These are phyloP conservation scores for Hestina assimilis DNA, from an alignment of 1,140 invertebrate species.

Conservation along the genomic window DNA sequence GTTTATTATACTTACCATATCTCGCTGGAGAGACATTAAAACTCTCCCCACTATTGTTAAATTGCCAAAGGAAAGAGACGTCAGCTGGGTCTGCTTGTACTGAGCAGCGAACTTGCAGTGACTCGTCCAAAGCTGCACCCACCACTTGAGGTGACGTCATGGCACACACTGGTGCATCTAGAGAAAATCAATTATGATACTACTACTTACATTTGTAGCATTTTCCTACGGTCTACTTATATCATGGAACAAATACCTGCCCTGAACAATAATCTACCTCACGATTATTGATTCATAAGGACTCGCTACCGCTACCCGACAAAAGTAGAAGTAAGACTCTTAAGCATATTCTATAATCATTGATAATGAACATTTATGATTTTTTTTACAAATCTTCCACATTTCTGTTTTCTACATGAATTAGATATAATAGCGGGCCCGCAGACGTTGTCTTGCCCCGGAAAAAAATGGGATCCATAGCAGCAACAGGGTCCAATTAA, in stretches of 20 bases:
- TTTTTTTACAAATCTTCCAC: too few relatives aligned
- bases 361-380: too few relatives aligned
- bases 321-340: too few relatives aligned
- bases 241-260: neutral
- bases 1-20: slow-evolving; percentile 51
- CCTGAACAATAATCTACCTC: too few relatives aligned
- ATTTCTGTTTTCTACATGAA: too few relatives aligned
- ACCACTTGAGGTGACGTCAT: slow-evolving; percentile 84
- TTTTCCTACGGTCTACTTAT: neutral
- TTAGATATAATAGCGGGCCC: too few relatives aligned
- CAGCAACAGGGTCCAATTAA: too few relatives aligned
- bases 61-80: slow-evolving; percentile 91
- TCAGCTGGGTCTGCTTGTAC: slow-evolving; percentile 91
- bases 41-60: slow-evolving; percentile 92
- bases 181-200: slow-evolving; percentile 21
- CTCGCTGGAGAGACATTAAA: slow-evolving; percentile 87
- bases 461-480: too few relatives aligned
- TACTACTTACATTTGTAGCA: neutral
- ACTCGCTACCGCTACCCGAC: too few relatives aligned
- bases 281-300: too few relatives aligned
- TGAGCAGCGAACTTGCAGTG: slow-evolving; percentile 88
- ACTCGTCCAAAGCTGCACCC: slow-evolving; percentile 90
- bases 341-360: too few relatives aligned
- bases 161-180: slow-evolving; percentile 91
- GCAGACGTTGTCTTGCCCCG: too few relatives aligned